Evolutionary conservation across 2,113 vertebrate genomes (phyloP), one percentile per base, ranked within the genome.

Genomic region (Clarias batrachus): DNA sequence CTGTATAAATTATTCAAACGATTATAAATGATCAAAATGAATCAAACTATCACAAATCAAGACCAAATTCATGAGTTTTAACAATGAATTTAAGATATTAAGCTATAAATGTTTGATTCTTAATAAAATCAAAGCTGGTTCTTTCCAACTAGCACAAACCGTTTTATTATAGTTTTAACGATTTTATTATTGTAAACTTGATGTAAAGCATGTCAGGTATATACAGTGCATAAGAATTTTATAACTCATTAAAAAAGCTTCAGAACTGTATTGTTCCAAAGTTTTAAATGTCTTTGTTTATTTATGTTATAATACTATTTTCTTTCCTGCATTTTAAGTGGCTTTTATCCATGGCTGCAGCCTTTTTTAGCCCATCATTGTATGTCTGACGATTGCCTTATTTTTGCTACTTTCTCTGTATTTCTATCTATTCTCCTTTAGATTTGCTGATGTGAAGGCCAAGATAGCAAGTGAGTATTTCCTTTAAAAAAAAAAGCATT

Each of bases 391-490:
- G 37, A 62, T 66, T 27, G 41, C 62, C 59, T 87, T 4, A 78
- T 7, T 27, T 77, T 27, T 52, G 13, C 17, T 88, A 57, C 59
- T 89, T 57, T 80, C 84, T 70, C 57, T 82, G 85, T 59, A 5
- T 89, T 41, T 90, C 90, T 90, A 91, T 93, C 48, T 91, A 66
- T 88, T 94, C 60, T 86, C 11, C 90, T 54, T 60, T 94, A 99
- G 98, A 94, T 99, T 99, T 97, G 96, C 98, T 91, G 98, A 98
- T 92, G 98, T 99, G 90, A 99, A 99, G 92, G 98, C 98, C 88
- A 99, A 99, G 96, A 99, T 99, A 92, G 98, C 98, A 93, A 99
- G 98, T 99, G 95, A 96, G 98, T 97, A 86, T 63, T 81, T 57
- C 33, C 14, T 76, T 78, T 52, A 16, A 60, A 21, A 70, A 71